Evolutionary conservation across 2,113 vertebrate species (phyloP), one percentile per base, ranked within the genome.

Genomic region (Pluvialis apricaria): DNA sequence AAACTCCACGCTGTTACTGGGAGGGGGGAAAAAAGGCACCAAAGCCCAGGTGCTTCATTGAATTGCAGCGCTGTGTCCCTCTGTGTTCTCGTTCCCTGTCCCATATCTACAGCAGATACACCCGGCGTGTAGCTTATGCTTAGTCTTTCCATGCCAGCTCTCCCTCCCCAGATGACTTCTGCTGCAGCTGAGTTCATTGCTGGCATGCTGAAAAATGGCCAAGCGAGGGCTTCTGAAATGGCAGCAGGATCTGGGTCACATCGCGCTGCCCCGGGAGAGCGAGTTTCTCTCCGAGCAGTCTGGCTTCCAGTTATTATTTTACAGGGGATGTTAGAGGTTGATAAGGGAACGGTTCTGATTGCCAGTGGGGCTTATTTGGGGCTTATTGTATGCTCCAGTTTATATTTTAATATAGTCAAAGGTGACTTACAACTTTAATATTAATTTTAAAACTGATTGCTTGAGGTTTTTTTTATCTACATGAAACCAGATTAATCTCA

Each of bases 351-450:
- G 94, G 90, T 95, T 97, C 89, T 95, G 85, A 72, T 96, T 96
- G 96, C 96, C 96, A 97, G 95, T 97, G 91, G 95, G 97, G 97
- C 97, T 97, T 97, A 95, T 97, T 97, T 96, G 96, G 96, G 94
- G 95, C 95, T 98, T 97, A 96, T 87, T 98, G 96, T 91, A 94
- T 85, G 93, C 90, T 93, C 92, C 82, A 60, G 90, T 96, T 98
- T 97, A 91, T 96, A 92, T 98, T 98, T 97, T 97, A 97, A 97
- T 98, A 97, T 96, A 97, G 97, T 97, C 92, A 97, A 92, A 98
- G 96, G 96, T 98, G 97, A 97, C 90, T 98, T 98, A 97, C 94
- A 97, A 98, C 94, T 98, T 98, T 96, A 97, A 98, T 98, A 98
- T 98, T 96, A 87, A 97, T 98, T 97, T 97, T 96, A 97, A 98